A percentile compares a stretch with the other conserved stretches of the same genome.
phyloP scores from a whole-genome alignment of 2,113 vertebrate genomes.

The Struthidea cinerea region DNA sequence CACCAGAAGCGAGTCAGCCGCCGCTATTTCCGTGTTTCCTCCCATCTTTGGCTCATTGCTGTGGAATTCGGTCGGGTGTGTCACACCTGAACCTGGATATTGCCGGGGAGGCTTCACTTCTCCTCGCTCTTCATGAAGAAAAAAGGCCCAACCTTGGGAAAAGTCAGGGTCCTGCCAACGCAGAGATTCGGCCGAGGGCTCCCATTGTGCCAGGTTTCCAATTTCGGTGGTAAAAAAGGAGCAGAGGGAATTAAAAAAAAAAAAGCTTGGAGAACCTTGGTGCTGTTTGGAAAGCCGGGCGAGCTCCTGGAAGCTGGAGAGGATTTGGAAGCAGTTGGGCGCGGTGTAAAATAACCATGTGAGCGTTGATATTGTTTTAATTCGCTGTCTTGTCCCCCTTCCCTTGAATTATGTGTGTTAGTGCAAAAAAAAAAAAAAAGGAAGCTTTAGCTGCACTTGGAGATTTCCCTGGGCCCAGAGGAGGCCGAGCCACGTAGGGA shows the following conservation, averaged over 20 bases:
- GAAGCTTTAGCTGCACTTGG: conserved; percentile 20
- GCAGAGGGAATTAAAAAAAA: neutral
- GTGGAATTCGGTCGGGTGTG: neutral
- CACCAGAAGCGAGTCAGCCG: neutral
- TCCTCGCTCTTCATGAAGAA: neutral
- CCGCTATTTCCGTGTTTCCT: neutral
- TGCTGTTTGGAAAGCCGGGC: neutral
- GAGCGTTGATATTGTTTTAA: neutral
- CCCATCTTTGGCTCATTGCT: neutral
- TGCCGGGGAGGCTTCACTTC: neutral
- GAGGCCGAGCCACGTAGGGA: neutral
- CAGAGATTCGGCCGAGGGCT: neutral
- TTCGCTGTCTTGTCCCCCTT: neutral
- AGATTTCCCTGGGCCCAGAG: neutral
- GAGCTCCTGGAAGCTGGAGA: neutral
- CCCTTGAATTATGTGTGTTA: conserved; percentile 7
- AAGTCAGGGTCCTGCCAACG: neutral
- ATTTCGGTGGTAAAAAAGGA: neutral
- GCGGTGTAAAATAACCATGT: neutral
- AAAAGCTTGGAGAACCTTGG: neutral
- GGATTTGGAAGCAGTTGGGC: neutral
- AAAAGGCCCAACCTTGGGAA: neutral
- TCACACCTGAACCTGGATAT: neutral
- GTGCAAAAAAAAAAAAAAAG: neutral
- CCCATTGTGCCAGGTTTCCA: neutral